Evolutionary conservation across 1,140 invertebrate species (phyloP), one percentile per base, ranked within the genome.

Genomic region (Aporrectodea caliginosa): DNA sequence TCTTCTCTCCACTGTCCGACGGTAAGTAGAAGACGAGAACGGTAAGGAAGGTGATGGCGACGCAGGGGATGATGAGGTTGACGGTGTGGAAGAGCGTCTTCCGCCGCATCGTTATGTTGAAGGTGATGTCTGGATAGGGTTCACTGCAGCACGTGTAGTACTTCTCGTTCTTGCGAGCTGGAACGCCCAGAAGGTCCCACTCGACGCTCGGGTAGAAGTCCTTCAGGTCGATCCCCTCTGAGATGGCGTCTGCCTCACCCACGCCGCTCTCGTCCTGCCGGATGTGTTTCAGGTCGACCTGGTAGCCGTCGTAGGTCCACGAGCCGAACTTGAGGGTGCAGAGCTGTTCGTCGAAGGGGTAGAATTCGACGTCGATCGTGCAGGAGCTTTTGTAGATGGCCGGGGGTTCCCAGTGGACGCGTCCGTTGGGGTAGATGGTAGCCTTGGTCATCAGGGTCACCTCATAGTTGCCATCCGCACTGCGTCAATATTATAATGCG

Each of bases 301-400:
- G 90, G 69, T 90, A 88, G 0, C 91, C 92, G 82, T 91, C 88
- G 82, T 92, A 92, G 2, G 95, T 97, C 96, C 96, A 98, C 0
- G 95, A 97, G 16, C 96, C 95, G 84, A 89, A 88, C 80, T 89
- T 89, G 93, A 98, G 95, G 82, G 93, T 92, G 86, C 96, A 98
- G 75, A 93, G 94, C 88, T 97, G 95, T 84, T 95, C 93, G 86
- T 97, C 95, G 84, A 96, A 97, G 0, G 95, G 95, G 86, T 97
- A 89, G 84, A 78, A 88, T 85, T 81, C 86, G 82, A 99, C 98
- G 88, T 99, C 96, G 84, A 99, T 99, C 29, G 95, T 92, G 85
- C 97, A 99, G 0, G 95, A 98, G 32, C 95, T 97, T 88, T 98
- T 99, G 89, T 98, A 99, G 88, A 99, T 98, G 0, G 97, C 97